These are phyloP conservation scores for Chalcosyrphus nemorum DNA, from an alignment of 2,888 invertebrate genomes.

Conservation along the genomic window DNA sequence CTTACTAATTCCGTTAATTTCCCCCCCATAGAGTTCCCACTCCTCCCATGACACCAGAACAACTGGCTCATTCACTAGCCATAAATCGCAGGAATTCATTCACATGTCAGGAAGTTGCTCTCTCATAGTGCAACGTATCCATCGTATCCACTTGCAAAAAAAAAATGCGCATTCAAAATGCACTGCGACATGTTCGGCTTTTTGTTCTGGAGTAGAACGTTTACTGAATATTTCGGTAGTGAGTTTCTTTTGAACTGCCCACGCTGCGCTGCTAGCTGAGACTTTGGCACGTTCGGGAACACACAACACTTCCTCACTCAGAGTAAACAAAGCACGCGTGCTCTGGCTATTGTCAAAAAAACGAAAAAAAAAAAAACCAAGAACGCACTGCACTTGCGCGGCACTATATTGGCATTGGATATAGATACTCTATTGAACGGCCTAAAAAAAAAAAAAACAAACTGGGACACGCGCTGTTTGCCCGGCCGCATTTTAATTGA, in stretches of 20 bases:
- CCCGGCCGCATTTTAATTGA: slow-evolving; percentile 39
- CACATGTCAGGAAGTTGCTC: slow-evolving; percentile 66
- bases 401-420: slow-evolving; percentile 19
- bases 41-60: slow-evolving; percentile 20
- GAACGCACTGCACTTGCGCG: slow-evolving; percentile 42
- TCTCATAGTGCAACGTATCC: slow-evolving; percentile 12
- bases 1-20: slow-evolving; percentile 71
- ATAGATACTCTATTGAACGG: slow-evolving; percentile 18
- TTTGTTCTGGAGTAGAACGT: slow-evolving; percentile 43
- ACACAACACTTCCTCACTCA: slow-evolving; percentile 33
- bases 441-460: not conserved
- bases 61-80: slow-evolving; percentile 38
- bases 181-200: slow-evolving; percentile 41
- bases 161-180: slow-evolving; percentile 54
- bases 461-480: slow-evolving; percentile 20
- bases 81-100: slow-evolving; percentile 60
- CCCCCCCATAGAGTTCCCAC: slow-evolving; percentile 57
- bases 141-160: not conserved
- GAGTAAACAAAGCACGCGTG: slow-evolving; percentile 45
- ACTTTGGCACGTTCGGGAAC: slow-evolving; percentile 32
- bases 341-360: slow-evolving; percentile 35
- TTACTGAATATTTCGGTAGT: slow-evolving; percentile 62
- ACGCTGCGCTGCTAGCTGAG: slow-evolving; percentile 39
- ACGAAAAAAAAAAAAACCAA: slow-evolving; percentile 13
- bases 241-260: slow-evolving; percentile 57